Conservation (phyloP, 2,888 invertebrate genomes). For the Zhuqinia jingwanae region DNA sequence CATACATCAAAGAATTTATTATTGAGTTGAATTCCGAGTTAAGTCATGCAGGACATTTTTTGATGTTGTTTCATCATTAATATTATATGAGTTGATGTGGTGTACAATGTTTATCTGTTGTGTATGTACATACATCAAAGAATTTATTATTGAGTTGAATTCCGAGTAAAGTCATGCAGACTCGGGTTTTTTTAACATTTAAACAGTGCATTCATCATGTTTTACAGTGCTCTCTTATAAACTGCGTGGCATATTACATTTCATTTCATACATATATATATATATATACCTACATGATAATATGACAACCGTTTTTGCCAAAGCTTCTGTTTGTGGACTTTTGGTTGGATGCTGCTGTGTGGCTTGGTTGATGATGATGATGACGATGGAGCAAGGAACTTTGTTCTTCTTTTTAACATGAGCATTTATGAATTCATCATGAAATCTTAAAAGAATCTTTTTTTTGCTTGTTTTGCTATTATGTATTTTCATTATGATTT, state of each 20-base stretch:
- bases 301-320: not conserved
- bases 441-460: not conserved
- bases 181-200: too few species aligned
- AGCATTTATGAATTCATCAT: not conserved
- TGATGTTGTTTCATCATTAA: slow-evolving; percentile 9
- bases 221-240: not conserved
- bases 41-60: not conserved
- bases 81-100: not conserved
- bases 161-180: too few species aligned
- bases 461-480: not conserved
- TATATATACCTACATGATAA: too few species aligned
- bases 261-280: too few species aligned
- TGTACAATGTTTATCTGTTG: too few species aligned
- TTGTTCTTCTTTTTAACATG: slow-evolving; percentile 59
- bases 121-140: too few species aligned
- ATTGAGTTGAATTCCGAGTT: too few species aligned
- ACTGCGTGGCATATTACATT: not conserved
- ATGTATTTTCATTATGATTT: slow-evolving; percentile 30
- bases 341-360: slow-evolving; percentile 17
- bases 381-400: slow-evolving; percentile 47
- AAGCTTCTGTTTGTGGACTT: not conserved
- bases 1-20: too few species aligned
- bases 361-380: not conserved
- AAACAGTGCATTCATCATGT: too few species aligned
- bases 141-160: too few species aligned